These are phyloP conservation scores for Meles meles DNA, from an alignment of 2,113 vertebrate species.

Conservation along the genomic window DNA sequence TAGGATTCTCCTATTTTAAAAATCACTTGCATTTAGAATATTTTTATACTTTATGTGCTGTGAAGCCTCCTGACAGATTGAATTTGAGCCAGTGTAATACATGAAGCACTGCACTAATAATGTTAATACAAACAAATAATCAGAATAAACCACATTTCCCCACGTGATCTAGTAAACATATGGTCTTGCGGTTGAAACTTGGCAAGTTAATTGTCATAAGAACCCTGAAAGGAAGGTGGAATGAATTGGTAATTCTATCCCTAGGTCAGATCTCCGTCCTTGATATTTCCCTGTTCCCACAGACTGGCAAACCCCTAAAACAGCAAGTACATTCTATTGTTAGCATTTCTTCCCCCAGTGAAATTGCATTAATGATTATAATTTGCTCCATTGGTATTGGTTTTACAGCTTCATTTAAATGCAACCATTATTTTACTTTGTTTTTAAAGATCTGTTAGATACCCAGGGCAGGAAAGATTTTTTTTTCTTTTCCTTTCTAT, in stretches of 20 bases:
- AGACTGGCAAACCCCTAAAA: conserved; percentile 23
- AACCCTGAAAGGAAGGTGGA: conserved; percentile 64
- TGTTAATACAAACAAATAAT: conserved; percentile 60
- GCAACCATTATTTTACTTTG: background rate
- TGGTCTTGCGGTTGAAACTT: conserved; percentile 71
- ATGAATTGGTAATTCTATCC: conserved; percentile 66
- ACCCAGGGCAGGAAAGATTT: background rate
- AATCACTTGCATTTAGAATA: background rate
- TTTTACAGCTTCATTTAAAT: background rate
- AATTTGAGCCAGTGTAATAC: conserved; percentile 25
- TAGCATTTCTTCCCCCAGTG: background rate
- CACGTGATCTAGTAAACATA: conserved; percentile 58
- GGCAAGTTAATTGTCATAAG: conserved; percentile 67
- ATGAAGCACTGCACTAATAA: background rate
- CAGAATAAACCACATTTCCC: conserved; percentile 54
- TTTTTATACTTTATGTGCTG: conserved; percentile 38
- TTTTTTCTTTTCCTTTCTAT: background rate
- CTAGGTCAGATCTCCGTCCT: conserved; percentile 38
- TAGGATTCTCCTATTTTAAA: background rate
- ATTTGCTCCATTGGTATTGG: background rate
- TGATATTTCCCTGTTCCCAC: conserved; percentile 62
- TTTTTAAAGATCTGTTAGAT: background rate
- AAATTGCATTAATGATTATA: background rate
- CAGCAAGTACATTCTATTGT: background rate
- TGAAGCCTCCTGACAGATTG: conserved; percentile 48